Base-by-base conservation (phyloP, 2,888 invertebrate species). In the Ecdyonurus torrentis region DNA sequence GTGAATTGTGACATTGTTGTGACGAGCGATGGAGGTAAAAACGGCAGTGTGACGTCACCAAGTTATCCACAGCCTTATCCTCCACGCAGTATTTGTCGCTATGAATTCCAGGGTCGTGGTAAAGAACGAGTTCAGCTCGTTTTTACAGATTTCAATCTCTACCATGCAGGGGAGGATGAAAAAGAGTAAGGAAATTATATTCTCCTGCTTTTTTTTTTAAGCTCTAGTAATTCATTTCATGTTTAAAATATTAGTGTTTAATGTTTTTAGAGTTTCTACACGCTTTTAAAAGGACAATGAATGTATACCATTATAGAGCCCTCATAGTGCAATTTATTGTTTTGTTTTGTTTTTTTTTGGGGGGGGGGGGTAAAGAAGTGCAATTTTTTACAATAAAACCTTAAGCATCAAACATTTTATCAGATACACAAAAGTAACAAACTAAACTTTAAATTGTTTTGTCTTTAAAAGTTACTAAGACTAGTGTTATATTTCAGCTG, bases 61-160 rank as follows among this genome's bases (percentile, higher is more conserved):
- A 86, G 87, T 71, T 92, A 88, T 74, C 91, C 88, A n/a, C 82
- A 84, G 64, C 83, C 86, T 60, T 93, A 91, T 76, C 88, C 90
- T 60, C 77, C 85, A 24, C 83, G 86, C 71, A 84, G 89, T 63
- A 84, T 85, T 70, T 96, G 95, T 76, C 85, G 88, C 70, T 95
- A 91, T 76, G 90, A 93, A 72, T 95, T 96, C 75, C 86, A 87
- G 71, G 94, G 93, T 58, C 80, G 86, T 67, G 87, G 87, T 62
- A 86, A 86, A 69, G 92, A 96, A 75, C 79, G 90, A 70, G 86
- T 94, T 68, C 88, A 90, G 79, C 82, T 94, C 72, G 78, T 84
- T 70, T 92, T 92, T 78, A 85, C 85, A 72, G 89, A 90, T 74
- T 91, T 92, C 75, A 86, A 87, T 76, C 80, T 90, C 67, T 83